Evolutionary conservation across 2,797 vertebrate genomes (phyloP), one percentile per base, ranked within the genome.

Genomic region (Pipistrellus pipistrellus): DNA sequence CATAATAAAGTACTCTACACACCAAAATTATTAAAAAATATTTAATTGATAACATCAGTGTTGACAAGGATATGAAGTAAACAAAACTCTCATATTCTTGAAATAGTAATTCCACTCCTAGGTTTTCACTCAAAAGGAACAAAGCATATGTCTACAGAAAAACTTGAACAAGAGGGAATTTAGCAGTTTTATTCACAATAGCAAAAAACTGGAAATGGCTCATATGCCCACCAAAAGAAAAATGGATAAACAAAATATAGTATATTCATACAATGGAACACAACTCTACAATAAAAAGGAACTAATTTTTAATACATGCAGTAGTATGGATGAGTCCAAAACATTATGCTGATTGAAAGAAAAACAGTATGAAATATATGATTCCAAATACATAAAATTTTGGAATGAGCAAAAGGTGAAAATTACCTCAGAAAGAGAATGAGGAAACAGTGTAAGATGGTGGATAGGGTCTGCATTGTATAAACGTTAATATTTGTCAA

Each of bases 311-410:
- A 44, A 84, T n/a, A 77, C 8, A 85, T 51, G 4, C 14, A 95
- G 46, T 15, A 59, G 11, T 44, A 68, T 51, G 15, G 20, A 48
- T 85, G 10, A 68, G 8, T 82, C 48, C 46, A 83, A 84, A 83
- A 64, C 2, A 46, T 9, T 30, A 25, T 51, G 46, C 27, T 57
- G 8, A 41, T 25, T 6, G 1, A 91, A 85, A 96, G 64, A 41
- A 82, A 12, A 76, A 76, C 2, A 93, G 57, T 48, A 12, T 4
- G 64, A n/a, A 23, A 41, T 71, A 59, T 13, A 62, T 13, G 8
- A 55, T 30, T 86, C 32, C 66, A 57, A 64, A 48, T 83, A 83
- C 44, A 64, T 84, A 71, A 90, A 93, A 85, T 18, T 66, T 35
- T 85, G 44, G 17, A 59, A 69, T 30, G 66, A 91, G 64, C 23